Percentiles rank a stretch among this genome's conserved stretches.
These are phyloP conservation scores for Laticauda laticaudata DNA, from an alignment of 2,113 vertebrate genomes.

Conservation along the genomic window DNA sequence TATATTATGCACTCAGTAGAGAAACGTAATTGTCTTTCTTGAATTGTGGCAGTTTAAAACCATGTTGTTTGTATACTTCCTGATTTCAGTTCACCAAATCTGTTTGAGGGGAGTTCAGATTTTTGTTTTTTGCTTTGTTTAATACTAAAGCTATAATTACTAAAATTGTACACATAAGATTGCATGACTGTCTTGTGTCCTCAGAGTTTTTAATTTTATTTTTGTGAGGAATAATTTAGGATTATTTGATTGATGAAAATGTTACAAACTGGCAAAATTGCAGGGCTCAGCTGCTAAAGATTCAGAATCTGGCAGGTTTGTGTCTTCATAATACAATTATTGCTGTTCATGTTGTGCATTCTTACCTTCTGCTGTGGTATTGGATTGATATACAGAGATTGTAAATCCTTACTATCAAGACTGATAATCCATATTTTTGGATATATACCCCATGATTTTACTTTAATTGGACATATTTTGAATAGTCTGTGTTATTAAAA, in stretches of 20 bases:
- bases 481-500: not conserved
- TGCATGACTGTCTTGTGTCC: constrained; percentile 4
- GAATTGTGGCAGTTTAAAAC: constrained; percentile 5
- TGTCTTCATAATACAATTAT: not conserved
- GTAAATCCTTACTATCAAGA: not conserved
- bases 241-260: not conserved
- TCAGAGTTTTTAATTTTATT: not conserved
- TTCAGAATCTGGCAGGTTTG: not conserved
- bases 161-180: not conserved
- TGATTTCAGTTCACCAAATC: constrained; percentile 14
- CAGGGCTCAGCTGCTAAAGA: not conserved
- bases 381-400: not conserved
- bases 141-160: constrained; percentile 13
- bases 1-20: constrained; percentile 59
- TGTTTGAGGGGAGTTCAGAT: not conserved
- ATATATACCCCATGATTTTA: not conserved
- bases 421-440: not conserved
- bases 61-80: constrained; percentile 18
- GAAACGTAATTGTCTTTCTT: constrained; percentile 29
- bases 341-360: not conserved
- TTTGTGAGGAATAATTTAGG: constrained; percentile 2
- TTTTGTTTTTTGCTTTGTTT: not conserved
- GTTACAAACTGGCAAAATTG: not conserved
- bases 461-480: not conserved
- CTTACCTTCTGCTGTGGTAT: not conserved